phyloP scores from a whole-genome alignment of 1,140 invertebrate genomes.

The Scaptomyza montana region DNA sequence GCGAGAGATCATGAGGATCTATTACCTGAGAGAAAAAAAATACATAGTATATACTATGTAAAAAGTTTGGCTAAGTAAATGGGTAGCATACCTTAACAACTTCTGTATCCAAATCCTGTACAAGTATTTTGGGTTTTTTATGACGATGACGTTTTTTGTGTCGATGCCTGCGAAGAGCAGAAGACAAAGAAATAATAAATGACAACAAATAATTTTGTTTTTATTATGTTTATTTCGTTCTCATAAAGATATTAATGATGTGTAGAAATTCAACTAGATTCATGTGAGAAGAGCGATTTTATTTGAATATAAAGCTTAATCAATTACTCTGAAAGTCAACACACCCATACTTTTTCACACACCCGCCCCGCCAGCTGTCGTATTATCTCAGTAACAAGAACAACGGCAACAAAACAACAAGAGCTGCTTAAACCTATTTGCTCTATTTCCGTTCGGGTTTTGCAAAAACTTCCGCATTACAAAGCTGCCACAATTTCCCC shows the following conservation, averaged over 20 bases:
- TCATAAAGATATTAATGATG: neutral
- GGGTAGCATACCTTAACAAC: conserved; percentile 67
- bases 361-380: conserved; percentile 8
- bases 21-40: conserved; percentile 83
- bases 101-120: conserved; percentile 83
- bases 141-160: conserved; percentile 83
- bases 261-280: neutral
- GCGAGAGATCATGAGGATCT: conserved; percentile 91
- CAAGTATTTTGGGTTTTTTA: conserved; percentile 83
- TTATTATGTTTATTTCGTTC: too few species aligned
- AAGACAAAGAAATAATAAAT: neutral
- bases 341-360: neutral
- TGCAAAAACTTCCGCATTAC: conserved; percentile 79
- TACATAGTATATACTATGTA: neutral
- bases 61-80: neutral
- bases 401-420: conserved; percentile 52
- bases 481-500: conserved; percentile 80
- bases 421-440: conserved; percentile 80
- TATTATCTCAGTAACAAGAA: conserved; percentile 44
- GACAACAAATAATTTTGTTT: too few species aligned
- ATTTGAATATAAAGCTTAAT: conserved; percentile 31
- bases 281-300: neutral
- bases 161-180: conserved; percentile 52
- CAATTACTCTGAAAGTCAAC: conserved; percentile 33
- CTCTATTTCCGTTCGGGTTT: conserved; percentile 80